Evolutionary conservation across 2,888 invertebrate species (phyloP), one percentile per base, ranked within the genome.

Genomic region (Brachylomia viminalis): DNA sequence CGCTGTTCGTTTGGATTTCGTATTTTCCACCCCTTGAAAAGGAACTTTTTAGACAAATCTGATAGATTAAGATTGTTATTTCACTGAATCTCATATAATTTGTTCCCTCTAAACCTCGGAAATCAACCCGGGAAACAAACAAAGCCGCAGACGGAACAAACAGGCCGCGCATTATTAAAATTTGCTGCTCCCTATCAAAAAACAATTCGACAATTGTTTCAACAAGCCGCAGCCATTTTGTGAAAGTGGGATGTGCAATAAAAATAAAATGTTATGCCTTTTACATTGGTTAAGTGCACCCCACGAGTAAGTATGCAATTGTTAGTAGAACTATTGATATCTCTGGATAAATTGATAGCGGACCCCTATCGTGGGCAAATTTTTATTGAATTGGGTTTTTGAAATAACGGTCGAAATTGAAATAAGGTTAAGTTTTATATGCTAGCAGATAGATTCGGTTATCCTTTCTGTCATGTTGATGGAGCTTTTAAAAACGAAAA

Each of bases 191-290:
- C 79, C 72, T 70, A 85, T 87, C 82, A 80, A 80, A 80, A 84
- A 85, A 70, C 79, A 56, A 84, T 85, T 81, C 79, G 59, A 75
- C 75, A 66, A 87, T 86, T 88, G 82, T 83, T 79, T 83, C 81
- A 88, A 87, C 65, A 52, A 83, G 72, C 52, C 17, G 64, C 72
- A n/a, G 68, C 69, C 67, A 80, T 77, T 77, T 75, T 75, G 67
- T 47, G 58, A 80, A 85, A 90, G 82, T 86, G 86, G 88, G 89
- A 89, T 89, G 89, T 86, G 89, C 88, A 90, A 90, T 93, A 92
- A 92, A 92, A 91, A 91, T 92, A 88, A 90, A 91, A 80, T 86
- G 92, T 94, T 94, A 94, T 94, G 92, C 84, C 80, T 92, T 92
- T 92, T 93, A 89, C 86, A 94, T 94, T 94, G 91, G 83, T 72